A percentile compares a stretch with the other conserved stretches of the same genome.
Evolutionary conservation across 2,888 invertebrate genomes (phyloP).

Genomic region (Piscicola geometra): DNA sequence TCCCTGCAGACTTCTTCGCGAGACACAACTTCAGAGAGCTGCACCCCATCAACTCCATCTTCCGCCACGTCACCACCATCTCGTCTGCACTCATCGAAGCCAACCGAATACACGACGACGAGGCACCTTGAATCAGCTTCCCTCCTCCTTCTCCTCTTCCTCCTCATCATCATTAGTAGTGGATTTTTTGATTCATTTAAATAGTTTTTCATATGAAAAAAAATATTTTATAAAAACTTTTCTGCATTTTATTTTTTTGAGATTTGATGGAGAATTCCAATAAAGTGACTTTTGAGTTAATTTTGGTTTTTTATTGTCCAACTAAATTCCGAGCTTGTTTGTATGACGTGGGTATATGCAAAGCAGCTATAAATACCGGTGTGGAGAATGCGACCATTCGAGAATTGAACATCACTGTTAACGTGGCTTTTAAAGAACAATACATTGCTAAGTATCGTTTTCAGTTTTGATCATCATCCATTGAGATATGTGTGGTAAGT

Average conservation of each 20-base stretch:
- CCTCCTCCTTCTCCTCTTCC: too few relatives aligned
- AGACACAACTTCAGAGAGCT: constrained; percentile 3
- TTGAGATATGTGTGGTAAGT: not conserved
- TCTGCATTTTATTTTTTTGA: not conserved
- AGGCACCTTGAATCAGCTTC: not conserved
- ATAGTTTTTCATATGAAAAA: not conserved
- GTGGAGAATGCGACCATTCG: too few relatives aligned
- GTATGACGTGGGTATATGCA: too few relatives aligned
- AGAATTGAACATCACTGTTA: too few relatives aligned
- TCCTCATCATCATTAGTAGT: too few relatives aligned
- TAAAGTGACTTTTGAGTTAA: not conserved
- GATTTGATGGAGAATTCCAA: not conserved
- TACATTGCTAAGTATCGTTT: too few relatives aligned
- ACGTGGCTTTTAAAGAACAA: too few relatives aligned
- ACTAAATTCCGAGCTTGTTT: too few relatives aligned
- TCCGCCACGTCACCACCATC: constrained; percentile 10
- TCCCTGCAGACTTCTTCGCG: not conserved
- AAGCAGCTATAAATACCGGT: too few relatives aligned
- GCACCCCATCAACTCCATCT: constrained; percentile 2
- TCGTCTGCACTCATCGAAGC: constrained; percentile 1
- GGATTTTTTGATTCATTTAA: not conserved
- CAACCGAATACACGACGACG: constrained; percentile 13
- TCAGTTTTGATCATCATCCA: too few relatives aligned
- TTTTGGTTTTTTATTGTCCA: too few relatives aligned
- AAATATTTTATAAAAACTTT: not conserved